Evolutionary conservation across 1,140 invertebrate species (phyloP), one percentile per base, ranked within the genome.

Genomic region (Sinella curviseta): DNA sequence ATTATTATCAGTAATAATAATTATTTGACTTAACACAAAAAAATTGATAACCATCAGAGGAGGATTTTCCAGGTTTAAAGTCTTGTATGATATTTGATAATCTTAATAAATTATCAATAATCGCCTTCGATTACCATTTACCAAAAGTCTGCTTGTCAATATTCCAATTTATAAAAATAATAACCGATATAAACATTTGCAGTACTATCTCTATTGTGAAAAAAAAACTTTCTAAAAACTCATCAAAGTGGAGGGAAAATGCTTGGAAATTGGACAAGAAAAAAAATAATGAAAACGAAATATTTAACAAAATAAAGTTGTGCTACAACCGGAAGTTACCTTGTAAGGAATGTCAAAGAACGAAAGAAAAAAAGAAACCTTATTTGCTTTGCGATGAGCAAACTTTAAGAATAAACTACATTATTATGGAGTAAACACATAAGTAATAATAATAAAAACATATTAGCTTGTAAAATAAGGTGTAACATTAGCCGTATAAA

Each of bases 271-370:
- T 8, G 31, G 31, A 17, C 65, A 70, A 65, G 31, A 30, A 70
- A 17, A 33, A 70, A 31, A 30, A 33, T 31, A 70, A 14, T 8
- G 8, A 48, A 60, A 12, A 14, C 4, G 57, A 60, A 60, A n/a
- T 16, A 17, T 3, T n/a, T n/a, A 26, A 70, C 30, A 70, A 4
- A 31, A 17, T 31, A 33, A 70, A 8, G 1, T 70, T 70, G 65
- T 70, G 65, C 65, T 70, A 33, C 57, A 70, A 70, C 65, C 65
- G 65, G 65, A 70, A 70, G 65, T 70, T 70, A 70, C 65, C 65
- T 70, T 70, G 12, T 31, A 70, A 70, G 65, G 26, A 30, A 17
- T 70, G 30, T 70, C 65, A 17, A 48, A 48, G 17, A 48, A 48
- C n/a, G n/a, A 48, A 48, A 48, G 39, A 48, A 48, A 60, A 60